Percentiles rank a stretch among this genome's conserved stretches.
Conservation (phyloP, 2,113 vertebrate species). For the Sclerurus mexicanus region DNA sequence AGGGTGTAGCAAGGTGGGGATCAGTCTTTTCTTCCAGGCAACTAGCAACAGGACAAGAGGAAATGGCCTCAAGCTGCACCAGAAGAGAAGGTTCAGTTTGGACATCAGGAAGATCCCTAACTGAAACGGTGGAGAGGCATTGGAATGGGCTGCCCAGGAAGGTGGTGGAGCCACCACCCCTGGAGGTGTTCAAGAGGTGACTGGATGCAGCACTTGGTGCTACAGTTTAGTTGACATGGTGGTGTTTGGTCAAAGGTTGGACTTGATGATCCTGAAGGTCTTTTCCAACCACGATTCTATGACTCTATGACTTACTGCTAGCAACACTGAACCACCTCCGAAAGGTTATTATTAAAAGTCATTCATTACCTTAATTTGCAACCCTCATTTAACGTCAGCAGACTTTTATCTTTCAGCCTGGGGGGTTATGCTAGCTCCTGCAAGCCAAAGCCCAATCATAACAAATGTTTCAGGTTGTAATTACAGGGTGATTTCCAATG, state of each 20-base stretch:
- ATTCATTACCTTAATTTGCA: constrained; percentile 60
- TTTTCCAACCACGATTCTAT: neutral
- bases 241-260: neutral
- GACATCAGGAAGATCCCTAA: neutral
- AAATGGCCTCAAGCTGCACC: neutral
- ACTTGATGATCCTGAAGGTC: neutral
- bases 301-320: neutral
- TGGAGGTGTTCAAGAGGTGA: neutral
- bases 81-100: neutral
- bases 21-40: neutral
- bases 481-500: constrained; percentile 62
- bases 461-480: constrained; percentile 43
- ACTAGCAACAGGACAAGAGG: neutral
- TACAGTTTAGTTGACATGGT: neutral
- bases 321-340: neutral
- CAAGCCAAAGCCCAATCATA: constrained; percentile 58
- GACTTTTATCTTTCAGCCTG: constrained; percentile 61
- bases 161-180: fast-evolving
- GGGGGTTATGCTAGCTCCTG: constrained; percentile 44
- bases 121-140: neutral
- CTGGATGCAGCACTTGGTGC: neutral
- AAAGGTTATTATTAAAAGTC: constrained; percentile 56
- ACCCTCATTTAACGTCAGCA: constrained; percentile 48
- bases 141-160: neutral
- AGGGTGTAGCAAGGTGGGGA: neutral